These are phyloP conservation scores for Candoia aspera DNA, from an alignment of 2,113 vertebrate genomes.

Conservation along the genomic window DNA sequence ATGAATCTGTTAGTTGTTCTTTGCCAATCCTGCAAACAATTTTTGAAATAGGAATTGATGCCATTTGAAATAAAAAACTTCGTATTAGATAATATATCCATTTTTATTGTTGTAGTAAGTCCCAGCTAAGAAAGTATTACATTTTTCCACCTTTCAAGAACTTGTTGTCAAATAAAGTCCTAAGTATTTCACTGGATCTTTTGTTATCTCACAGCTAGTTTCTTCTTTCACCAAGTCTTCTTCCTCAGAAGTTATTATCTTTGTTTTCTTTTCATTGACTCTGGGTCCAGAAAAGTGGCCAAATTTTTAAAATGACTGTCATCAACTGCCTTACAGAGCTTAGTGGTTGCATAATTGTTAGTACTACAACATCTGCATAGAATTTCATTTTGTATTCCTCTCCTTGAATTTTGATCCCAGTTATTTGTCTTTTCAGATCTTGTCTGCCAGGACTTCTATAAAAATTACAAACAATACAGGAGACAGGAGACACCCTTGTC, in stretches of 20 bases:
- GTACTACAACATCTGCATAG: neutral
- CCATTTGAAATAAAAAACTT: neutral
- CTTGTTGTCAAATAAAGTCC: neutral
- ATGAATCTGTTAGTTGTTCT: neutral
- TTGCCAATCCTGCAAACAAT: neutral
- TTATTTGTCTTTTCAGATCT: neutral
- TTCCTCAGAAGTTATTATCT: neutral
- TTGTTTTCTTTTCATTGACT: neutral
- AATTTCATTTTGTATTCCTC: neutral
- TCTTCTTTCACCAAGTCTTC: neutral
- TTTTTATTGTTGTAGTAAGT: neutral
- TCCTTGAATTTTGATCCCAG: neutral
- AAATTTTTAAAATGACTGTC: neutral
- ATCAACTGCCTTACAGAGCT: neutral
- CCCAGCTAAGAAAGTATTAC: neutral
- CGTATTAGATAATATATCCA: neutral
- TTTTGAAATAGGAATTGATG: neutral
- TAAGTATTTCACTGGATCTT: neutral
- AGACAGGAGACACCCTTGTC: neutral
- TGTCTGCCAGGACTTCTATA: neutral
- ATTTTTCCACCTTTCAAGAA: neutral
- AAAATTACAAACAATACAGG: neutral
- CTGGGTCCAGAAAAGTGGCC: neutral
- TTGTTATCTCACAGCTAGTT: neutral
- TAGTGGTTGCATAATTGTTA: neutral